A percentile compares a stretch with the other conserved stretches of the same genome.
Conservation (phyloP, 2,113 vertebrate species). For the Pygoscelis antarcticus region DNA sequence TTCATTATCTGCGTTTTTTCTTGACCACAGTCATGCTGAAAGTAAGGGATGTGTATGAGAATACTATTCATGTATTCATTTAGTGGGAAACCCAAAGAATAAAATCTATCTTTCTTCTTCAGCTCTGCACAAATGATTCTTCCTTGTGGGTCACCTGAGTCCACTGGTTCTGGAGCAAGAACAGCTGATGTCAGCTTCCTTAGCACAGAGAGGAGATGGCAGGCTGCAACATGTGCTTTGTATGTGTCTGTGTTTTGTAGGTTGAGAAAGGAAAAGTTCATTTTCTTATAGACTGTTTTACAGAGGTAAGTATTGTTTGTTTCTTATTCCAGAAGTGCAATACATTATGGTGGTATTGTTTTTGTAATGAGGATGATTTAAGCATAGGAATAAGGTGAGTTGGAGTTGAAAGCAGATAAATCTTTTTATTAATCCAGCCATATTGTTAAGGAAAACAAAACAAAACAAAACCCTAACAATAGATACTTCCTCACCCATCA, state of each 20-base stretch:
- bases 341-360: neutral
- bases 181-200: neutral
- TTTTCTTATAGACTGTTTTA: neutral
- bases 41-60: neutral
- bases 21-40: neutral
- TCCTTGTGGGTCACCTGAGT: neutral
- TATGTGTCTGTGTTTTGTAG: neutral
- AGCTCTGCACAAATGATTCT: neutral
- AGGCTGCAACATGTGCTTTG: neutral
- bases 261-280: neutral
- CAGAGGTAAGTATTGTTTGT: neutral
- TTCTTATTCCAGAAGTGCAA: neutral
- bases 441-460: neutral
- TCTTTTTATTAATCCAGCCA: neutral
- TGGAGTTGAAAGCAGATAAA: neutral
- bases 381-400: neutral
- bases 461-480: neutral
- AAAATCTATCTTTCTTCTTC: neutral
- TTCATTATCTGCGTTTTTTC: neutral
- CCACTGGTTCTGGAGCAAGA: neutral
- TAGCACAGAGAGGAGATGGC: neutral
- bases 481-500: neutral
- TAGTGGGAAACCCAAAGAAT: neutral
- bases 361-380: neutral
- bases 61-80: neutral